Evolutionary conservation across 2,888 invertebrate genomes (phyloP).

Genomic region (Entomobrya proxima): DNA sequence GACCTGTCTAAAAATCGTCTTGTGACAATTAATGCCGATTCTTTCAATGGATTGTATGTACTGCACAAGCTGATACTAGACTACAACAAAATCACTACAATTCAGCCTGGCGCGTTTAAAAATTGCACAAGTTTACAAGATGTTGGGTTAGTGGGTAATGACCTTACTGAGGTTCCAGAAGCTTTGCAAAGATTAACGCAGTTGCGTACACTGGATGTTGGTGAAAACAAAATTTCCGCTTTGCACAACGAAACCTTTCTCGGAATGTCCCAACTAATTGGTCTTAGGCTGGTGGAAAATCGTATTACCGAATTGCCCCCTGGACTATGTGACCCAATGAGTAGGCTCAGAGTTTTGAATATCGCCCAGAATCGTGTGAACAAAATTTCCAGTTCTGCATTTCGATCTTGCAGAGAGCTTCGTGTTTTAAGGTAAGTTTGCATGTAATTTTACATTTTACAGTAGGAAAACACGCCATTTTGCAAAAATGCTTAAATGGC

Average conservation of each 20-base stretch:
- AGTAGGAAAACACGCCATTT: too few relatives aligned
- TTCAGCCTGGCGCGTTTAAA: slow-evolving; percentile 85
- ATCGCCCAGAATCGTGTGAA: slow-evolving; percentile 88
- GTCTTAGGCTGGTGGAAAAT: slow-evolving; percentile 88
- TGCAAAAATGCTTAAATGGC: too few relatives aligned
- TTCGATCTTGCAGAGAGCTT: slow-evolving; percentile 85
- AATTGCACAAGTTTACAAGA: slow-evolving; percentile 88
- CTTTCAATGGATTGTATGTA: slow-evolving; percentile 86
- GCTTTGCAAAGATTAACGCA: slow-evolving; percentile 84
- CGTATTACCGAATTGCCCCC: slow-evolving; percentile 86
- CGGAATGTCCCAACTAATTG: slow-evolving; percentile 85
- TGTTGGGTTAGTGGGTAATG: slow-evolving; percentile 86
- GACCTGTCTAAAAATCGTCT: slow-evolving; percentile 86
- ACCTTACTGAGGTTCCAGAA: slow-evolving; percentile 83
- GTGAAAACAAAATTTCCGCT: slow-evolving; percentile 87
- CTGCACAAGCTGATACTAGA: slow-evolving; percentile 86
- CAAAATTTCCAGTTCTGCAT: slow-evolving; percentile 87
- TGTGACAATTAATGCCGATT: slow-evolving; percentile 83
- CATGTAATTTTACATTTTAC: too few relatives aligned
- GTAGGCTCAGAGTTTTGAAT: slow-evolving; percentile 87
- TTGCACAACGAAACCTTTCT: slow-evolving; percentile 85
- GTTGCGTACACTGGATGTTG: slow-evolving; percentile 87
- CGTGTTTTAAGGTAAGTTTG: too few relatives aligned
- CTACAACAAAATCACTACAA: slow-evolving; percentile 84
- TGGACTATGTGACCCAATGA: slow-evolving; percentile 85